A percentile compares a stretch with the other conserved stretches of the same genome.
phyloP scores from a whole-genome alignment of 2,113 vertebrate genomes.

The Desmodus rotundus region DNA sequence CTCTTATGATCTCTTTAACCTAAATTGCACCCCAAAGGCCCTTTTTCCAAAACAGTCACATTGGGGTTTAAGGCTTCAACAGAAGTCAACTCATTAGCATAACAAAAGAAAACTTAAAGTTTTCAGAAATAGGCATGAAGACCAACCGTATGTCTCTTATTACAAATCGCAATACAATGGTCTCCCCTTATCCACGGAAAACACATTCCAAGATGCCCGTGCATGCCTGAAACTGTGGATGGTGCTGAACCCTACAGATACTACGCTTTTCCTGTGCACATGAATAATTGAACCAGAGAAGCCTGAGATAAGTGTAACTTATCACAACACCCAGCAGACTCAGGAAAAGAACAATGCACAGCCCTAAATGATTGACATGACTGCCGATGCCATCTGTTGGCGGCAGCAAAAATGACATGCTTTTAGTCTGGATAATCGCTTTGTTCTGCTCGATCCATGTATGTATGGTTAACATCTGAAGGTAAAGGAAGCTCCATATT shows the following conservation, averaged over 20 bases:
- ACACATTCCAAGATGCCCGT: background rate
- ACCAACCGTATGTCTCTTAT: background rate
- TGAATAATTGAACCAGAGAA: background rate
- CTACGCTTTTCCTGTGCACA: background rate
- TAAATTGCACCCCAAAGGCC: background rate
- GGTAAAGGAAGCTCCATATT: background rate
- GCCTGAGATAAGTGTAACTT: background rate
- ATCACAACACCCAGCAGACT: background rate
- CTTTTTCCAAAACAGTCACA: background rate
- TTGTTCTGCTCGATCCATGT: background rate
- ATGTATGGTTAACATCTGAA: background rate
- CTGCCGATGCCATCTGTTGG: constrained; percentile 40
- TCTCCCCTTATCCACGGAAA: background rate
- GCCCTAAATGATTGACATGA: background rate
- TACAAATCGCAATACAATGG: background rate
- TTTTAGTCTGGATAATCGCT: background rate
- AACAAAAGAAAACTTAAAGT: background rate
- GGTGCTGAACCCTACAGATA: background rate
- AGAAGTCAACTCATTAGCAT: background rate
- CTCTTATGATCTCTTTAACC: background rate
- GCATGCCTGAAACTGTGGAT: background rate
- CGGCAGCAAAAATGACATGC: background rate
- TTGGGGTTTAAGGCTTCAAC: background rate
- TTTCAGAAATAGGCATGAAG: background rate
- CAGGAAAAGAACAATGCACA: background rate